Evolutionary conservation across 2,113 vertebrate genomes (phyloP), one percentile per base, ranked within the genome.

Genomic region (Agapornis roseicollis): DNA sequence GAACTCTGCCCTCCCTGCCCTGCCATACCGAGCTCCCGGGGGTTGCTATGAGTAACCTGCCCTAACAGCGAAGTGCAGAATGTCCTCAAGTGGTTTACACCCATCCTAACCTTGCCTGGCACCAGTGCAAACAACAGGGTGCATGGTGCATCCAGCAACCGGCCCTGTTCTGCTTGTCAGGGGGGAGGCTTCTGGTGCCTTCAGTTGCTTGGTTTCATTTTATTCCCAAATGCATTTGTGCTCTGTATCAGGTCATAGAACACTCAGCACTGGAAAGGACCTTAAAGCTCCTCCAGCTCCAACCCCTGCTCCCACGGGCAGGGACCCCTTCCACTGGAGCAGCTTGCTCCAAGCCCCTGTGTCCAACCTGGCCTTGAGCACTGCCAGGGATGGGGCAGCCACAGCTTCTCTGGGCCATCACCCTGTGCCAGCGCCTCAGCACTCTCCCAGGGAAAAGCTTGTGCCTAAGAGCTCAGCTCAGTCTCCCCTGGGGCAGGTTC

Each of bases 11-110:
- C 66, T 10, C 85, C 66, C 46, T 55, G 44, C 31, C 15, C 52
- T 11, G 14, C 8, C 0, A 1, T 13, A 17, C 39, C 2, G 31
- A 42, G 53, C 49, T 49, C 61, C 60, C 24, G 20, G 3, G 5
- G 13, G 31, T 9, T 63, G 25, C 53, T n/a, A 8, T 1, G 1
- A 61, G 35, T 24, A 31, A 74, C n/a, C 31, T 47, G 47, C 53
- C 49, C 22, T 37, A 35, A 33, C 47, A 63, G 53, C 1, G 25
- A 41, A 13, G 46, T 10, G 47, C 41, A 33, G 49, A 49, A n/a
- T 6, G 33, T 49, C 41, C 61, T 28, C 4, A 1, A 39, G 29
- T 12, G 46, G 29, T 37, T 72, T 79, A 53, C 25, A 61, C 10
- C 27, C 27, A 35, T 35, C 31, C 22, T 5, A 20, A 41, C 17